Percentiles rank a stretch among this genome's conserved stretches.
Conservation (phyloP, 1,140 invertebrate genomes). For the Asbolus verrucosus region DNA sequence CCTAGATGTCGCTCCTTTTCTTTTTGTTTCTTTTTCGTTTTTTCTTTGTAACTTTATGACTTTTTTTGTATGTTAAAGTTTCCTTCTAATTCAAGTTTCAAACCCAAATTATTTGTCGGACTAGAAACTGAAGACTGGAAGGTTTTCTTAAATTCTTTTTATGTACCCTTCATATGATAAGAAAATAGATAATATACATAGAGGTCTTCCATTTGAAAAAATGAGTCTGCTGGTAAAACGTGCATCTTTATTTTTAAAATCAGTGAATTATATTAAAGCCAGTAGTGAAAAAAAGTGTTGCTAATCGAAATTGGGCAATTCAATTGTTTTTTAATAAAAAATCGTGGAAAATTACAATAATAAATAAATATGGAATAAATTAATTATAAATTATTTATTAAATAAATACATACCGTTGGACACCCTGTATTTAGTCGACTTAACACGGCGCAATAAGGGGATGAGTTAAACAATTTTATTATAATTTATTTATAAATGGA, state of each 20-base stretch:
- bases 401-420: conserved; percentile 1
- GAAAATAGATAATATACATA: background rate
- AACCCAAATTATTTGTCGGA: too few relatives aligned
- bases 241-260: conserved; percentile 23
- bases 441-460: conserved; percentile 10
- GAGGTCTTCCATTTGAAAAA: conserved; percentile 15
- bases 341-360: conserved; percentile 4
- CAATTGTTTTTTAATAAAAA: background rate
- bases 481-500: conserved; percentile 43
- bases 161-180: too few relatives aligned
- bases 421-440: background rate
- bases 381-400: conserved; percentile 8
- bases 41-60: too few relatives aligned
- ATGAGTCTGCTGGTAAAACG: conserved; percentile 20
- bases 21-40: too few relatives aligned
- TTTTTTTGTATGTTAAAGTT: too few relatives aligned
- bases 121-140: too few relatives aligned
- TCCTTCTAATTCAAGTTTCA: too few relatives aligned
- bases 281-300: conserved; percentile 3
- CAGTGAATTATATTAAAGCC: conserved; percentile 14
- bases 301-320: conserved; percentile 30
- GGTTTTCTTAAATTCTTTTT: too few relatives aligned
- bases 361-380: background rate
- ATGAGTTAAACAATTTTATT: conserved; percentile 18
- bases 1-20: too few relatives aligned